Conservation (phyloP, 2,113 vertebrate species). For the Campylomormyrus tamandua region DNA sequence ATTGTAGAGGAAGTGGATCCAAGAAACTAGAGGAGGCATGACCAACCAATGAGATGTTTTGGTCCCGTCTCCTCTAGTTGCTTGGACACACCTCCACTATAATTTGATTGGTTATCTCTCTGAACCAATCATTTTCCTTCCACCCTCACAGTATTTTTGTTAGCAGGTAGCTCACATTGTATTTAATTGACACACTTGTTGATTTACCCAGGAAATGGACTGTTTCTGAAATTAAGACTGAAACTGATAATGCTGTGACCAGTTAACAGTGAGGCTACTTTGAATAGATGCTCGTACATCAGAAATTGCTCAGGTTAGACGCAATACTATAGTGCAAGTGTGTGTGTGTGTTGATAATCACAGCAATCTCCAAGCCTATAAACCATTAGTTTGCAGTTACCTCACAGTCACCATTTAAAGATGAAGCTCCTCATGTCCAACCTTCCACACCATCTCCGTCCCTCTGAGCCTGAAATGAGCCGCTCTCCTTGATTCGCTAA, state of each 20-base stretch:
- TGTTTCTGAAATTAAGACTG: background rate
- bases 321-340: background rate
- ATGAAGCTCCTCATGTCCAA: background rate
- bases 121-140: background rate
- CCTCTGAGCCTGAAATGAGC: background rate
- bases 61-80: background rate
- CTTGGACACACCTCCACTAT: background rate
- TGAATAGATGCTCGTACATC: background rate
- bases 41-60: background rate
- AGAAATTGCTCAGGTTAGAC: background rate
- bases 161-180: background rate
- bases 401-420: background rate
- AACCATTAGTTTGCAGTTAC: background rate
- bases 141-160: background rate
- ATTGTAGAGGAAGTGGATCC: background rate
- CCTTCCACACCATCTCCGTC: background rate
- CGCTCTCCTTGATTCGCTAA: background rate
- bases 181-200: background rate
- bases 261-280: background rate
- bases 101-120: background rate
- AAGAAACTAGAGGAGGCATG: too few species aligned
- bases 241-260: background rate
- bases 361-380: background rate
- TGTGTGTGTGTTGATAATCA: background rate
- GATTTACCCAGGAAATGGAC: background rate